These are phyloP conservation scores for Erithacus rubecula DNA, from an alignment of 2,797 vertebrate species.

Conservation along the genomic window DNA sequence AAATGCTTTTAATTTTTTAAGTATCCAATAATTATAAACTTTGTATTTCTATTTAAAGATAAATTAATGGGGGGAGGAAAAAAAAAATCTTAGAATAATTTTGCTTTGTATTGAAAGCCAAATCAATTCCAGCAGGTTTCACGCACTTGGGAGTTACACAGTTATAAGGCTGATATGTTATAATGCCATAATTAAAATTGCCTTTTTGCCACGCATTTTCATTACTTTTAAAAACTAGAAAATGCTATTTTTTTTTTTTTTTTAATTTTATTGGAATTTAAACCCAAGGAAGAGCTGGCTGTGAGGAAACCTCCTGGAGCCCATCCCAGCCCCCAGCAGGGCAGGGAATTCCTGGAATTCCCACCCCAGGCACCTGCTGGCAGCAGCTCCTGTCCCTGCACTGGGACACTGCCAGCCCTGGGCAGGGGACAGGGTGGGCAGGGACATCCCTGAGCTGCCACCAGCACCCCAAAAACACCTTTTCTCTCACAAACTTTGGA, in stretches of 20 bases:
- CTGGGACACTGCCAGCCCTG: fast-evolving
- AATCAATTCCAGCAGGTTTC: neutral
- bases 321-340: neutral
- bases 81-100: neutral
- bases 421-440: neutral
- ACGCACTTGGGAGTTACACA: neutral
- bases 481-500: fast-evolving
- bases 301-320: neutral
- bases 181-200: neutral
- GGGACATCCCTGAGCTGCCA: neutral
- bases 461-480: fast-evolving
- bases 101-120: neutral
- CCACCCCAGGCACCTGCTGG: neutral
- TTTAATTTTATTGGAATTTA: neutral
- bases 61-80: neutral
- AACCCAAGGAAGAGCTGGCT: fast-evolving
- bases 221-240: neutral
- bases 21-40: neutral
- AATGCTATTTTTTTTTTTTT: neutral
- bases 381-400: neutral
- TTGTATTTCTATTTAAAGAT: neutral
- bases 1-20: neutral
- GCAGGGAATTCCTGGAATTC: neutral
- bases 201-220: neutral
- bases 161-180: neutral